phyloP scores from a whole-genome alignment of 2,113 vertebrate genomes.

The Chlorodrepanis virens region DNA sequence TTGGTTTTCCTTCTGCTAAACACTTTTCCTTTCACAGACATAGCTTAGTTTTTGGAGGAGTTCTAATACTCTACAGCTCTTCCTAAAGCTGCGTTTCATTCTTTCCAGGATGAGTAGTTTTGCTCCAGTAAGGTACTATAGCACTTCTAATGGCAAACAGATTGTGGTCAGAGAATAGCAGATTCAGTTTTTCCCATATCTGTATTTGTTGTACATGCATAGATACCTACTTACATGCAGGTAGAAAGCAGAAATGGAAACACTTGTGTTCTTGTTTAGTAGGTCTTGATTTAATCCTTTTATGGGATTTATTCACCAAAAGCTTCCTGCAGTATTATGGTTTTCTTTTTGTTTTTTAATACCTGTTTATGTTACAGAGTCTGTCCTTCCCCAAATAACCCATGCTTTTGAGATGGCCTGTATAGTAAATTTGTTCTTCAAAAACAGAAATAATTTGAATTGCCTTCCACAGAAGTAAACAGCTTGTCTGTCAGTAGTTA shows the following conservation, averaged over 20 bases:
- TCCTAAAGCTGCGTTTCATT: neutral
- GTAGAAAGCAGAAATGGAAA: neutral
- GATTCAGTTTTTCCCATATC: fast-evolving
- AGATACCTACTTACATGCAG: neutral
- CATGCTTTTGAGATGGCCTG: neutral
- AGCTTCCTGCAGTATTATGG: neutral
- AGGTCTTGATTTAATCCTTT: neutral
- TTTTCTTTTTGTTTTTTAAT: neutral
- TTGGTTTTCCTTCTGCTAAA: neutral
- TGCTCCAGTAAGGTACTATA: neutral
- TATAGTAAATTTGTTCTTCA: neutral
- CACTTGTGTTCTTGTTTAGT: neutral
- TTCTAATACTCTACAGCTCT: neutral
- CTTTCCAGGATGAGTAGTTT: neutral
- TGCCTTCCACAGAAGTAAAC: neutral
- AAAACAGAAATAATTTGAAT: neutral
- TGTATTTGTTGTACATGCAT: neutral
- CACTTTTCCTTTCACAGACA: neutral
- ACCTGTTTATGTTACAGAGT: neutral
- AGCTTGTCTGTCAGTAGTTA: neutral
- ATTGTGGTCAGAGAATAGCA: neutral
- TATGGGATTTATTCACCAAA: neutral
- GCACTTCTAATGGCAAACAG: neutral
- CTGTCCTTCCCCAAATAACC: neutral
- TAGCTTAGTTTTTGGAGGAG: neutral